Conservation (phyloP, 2,113 vertebrate species). For the Chinchilla lanigera region DNA sequence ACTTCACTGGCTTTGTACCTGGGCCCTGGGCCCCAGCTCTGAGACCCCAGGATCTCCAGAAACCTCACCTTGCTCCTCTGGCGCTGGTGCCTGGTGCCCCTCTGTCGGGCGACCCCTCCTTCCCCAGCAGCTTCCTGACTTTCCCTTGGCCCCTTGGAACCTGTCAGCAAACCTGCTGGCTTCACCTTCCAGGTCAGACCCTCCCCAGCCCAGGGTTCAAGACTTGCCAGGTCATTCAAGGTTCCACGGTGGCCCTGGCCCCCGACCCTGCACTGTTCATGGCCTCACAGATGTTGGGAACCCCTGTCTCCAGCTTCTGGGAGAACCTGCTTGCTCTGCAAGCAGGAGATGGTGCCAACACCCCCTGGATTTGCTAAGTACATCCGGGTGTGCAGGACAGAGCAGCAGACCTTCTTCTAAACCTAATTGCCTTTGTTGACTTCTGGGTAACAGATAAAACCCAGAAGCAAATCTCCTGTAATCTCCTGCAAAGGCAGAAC, state of each 20-base stretch:
- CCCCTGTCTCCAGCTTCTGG: neutral
- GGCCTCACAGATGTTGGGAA: neutral
- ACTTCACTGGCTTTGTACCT: too few relatives aligned
- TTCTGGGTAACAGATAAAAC: neutral
- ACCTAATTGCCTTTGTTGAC: neutral
- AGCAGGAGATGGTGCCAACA: neutral
- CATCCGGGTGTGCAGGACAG: neutral
- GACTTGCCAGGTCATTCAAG: neutral
- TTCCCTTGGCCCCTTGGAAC: neutral
- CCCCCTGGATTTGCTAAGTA: neutral
- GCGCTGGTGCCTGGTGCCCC: neutral
- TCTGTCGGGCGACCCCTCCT: accelerated
- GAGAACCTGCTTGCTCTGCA: neutral
- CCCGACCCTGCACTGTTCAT: neutral
- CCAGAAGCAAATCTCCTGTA: neutral
- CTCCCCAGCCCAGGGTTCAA: neutral
- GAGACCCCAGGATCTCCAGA: neutral
- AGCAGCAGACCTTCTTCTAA: neutral
- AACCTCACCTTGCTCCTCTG: neutral
- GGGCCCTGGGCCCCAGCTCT: neutral
- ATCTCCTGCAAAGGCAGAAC: neutral
- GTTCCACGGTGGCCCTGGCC: too few relatives aligned
- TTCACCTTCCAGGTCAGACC: neutral
- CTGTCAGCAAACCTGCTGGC: neutral
- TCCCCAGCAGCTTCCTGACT: accelerated